Percentiles rank a stretch among this genome's conserved stretches.
These are phyloP conservation scores for Salvelinus alpinus DNA, from an alignment of 2,113 vertebrate species.

Conservation along the genomic window DNA sequence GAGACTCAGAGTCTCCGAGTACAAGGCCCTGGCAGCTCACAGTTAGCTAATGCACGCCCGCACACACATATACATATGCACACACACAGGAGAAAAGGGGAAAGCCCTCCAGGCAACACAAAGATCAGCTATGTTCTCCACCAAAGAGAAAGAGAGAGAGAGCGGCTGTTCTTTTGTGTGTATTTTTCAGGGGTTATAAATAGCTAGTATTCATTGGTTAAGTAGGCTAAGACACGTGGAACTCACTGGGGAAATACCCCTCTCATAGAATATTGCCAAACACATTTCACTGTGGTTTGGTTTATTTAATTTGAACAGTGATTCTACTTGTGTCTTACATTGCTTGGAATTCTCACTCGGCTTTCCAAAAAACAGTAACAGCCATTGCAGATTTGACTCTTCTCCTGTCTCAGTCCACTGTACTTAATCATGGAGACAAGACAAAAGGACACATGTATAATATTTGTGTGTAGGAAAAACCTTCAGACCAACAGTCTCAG, in stretches of 20 bases:
- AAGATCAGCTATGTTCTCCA: constrained; percentile 57
- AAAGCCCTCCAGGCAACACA: constrained; percentile 53
- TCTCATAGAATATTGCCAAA: neutral
- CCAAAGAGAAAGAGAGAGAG: constrained; percentile 35
- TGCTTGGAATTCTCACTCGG: neutral
- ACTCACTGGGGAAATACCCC: neutral
- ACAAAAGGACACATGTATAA: neutral
- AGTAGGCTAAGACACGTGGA: constrained; percentile 17
- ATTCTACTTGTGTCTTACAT: neutral
- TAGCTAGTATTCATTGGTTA: constrained; percentile 58
- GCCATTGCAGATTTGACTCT: neutral
- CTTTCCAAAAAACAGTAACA: neutral
- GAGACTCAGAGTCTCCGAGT: constrained; percentile 36
- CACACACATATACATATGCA: no score
- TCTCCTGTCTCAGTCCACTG: neutral
- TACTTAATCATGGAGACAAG: neutral
- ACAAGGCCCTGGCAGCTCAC: constrained; percentile 34
- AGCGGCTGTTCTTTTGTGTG: constrained; percentile 38
- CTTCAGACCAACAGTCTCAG: neutral
- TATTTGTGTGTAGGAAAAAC: neutral
- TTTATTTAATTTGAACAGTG: neutral
- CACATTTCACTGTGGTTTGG: neutral
- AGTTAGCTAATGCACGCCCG: no score
- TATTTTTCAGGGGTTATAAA: constrained; percentile 57
- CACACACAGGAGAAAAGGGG: constrained; percentile 20